Conservation (phyloP, 2,888 invertebrate species). For the Synergus laeviventris region DNA sequence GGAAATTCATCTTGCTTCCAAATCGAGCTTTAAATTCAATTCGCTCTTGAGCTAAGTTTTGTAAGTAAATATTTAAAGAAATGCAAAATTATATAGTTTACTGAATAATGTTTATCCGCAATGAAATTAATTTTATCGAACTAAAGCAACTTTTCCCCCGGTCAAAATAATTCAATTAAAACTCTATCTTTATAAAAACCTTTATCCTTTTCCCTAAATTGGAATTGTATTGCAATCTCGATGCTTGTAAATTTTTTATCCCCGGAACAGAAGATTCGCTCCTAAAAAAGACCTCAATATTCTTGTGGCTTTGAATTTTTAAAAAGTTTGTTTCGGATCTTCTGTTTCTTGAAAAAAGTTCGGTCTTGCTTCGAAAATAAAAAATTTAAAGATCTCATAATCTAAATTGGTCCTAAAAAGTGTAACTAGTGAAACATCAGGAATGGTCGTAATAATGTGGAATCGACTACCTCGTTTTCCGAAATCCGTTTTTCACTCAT, state of each 20-base stretch:
- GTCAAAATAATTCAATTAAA: background rate
- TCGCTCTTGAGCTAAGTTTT: no score
- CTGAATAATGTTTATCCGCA: no score
- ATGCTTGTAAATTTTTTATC: background rate
- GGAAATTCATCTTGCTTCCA: background rate
- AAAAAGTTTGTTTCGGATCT: background rate
- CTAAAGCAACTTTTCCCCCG: no score
- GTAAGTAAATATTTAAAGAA: no score
- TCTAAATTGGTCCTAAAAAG: constrained; percentile 2
- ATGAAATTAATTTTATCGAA: no score
- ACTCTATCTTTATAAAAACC: background rate
- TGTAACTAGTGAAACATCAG: background rate
- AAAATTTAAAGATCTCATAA: background rate
- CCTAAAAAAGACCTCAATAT: constrained; percentile 3
- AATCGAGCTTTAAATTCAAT: no score
- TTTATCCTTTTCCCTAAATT: background rate
- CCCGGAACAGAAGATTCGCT: background rate
- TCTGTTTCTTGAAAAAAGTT: constrained; percentile 1
- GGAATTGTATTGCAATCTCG: constrained; percentile 7
- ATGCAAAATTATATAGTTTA: no score
- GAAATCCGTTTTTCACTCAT: background rate
- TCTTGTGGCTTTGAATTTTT: background rate
- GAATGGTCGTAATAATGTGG: background rate
- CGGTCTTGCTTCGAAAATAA: background rate
- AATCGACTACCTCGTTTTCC: no score